These are phyloP conservation scores for Eurystomus glaucurus DNA, from an alignment of 2,797 vertebrate species.

Conservation along the genomic window DNA sequence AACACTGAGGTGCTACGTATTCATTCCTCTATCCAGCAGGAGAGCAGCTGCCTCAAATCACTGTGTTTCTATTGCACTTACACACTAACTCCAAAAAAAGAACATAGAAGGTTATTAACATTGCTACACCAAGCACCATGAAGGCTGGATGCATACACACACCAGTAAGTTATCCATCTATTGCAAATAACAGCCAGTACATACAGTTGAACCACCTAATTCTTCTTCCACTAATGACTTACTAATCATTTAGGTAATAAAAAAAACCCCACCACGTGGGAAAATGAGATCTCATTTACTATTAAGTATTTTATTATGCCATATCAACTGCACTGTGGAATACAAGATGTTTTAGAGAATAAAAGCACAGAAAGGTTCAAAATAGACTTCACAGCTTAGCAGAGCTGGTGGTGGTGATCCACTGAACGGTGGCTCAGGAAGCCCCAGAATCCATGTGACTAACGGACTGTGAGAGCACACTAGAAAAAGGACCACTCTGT, in stretches of 20 bases:
- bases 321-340: background rate
- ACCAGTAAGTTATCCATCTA: background rate
- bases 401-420: background rate
- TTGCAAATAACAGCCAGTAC: background rate
- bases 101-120: background rate
- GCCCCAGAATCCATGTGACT: background rate
- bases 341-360: background rate
- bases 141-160: accelerated
- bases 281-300: background rate
- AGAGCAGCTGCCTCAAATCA: background rate
- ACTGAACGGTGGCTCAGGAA: background rate
- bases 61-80: background rate
- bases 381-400: background rate
- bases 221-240: background rate
- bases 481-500: background rate
- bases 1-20: background rate
- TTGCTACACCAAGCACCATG: background rate
- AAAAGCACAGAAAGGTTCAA: background rate
- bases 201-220: background rate
- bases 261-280: background rate
- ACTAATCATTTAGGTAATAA: background rate
- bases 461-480: background rate
- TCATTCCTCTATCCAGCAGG: background rate
- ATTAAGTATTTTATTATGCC: background rate
- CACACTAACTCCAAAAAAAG: background rate